phyloP scores from a whole-genome alignment of 1,140 invertebrate genomes.

The Grapholita molesta region DNA sequence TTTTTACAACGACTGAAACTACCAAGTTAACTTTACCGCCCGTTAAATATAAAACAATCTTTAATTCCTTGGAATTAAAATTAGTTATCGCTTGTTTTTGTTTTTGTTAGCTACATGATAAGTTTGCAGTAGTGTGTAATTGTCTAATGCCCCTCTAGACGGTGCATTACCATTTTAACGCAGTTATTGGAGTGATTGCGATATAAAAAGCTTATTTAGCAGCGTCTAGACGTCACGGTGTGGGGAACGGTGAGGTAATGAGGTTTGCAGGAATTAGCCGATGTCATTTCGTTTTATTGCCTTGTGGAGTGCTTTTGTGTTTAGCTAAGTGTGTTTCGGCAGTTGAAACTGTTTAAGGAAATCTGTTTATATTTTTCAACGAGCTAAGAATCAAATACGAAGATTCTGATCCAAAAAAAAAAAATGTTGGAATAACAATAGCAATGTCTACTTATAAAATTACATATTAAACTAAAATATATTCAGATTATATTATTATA shows the following conservation, averaged over 20 bases:
- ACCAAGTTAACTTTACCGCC: slow-evolving; percentile 22
- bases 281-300: slow-evolving; percentile 8
- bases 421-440: too few relatives aligned
- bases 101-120: slow-evolving; percentile 8
- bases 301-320: background rate
- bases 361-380: too few relatives aligned
- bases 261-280: background rate
- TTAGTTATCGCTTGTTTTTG: background rate
- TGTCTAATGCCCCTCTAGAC: slow-evolving; percentile 58
- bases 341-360: background rate
- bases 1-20: slow-evolving; percentile 42
- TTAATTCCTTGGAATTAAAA: background rate
- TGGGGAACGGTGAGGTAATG: slow-evolving; percentile 21
- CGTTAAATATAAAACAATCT: background rate
- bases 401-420: too few relatives aligned
- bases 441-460: too few relatives aligned
- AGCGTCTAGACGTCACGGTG: slow-evolving; percentile 62
- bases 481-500: too few relatives aligned
- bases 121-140: slow-evolving; percentile 45
- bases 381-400: too few relatives aligned
- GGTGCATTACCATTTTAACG: slow-evolving; percentile 66
- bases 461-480: too few relatives aligned
- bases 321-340: background rate
- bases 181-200: slow-evolving; percentile 54
- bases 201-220: slow-evolving; percentile 50